These are phyloP conservation scores for Drosophila cardini DNA, from an alignment of 1,140 invertebrate species.

Conservation along the genomic window DNA sequence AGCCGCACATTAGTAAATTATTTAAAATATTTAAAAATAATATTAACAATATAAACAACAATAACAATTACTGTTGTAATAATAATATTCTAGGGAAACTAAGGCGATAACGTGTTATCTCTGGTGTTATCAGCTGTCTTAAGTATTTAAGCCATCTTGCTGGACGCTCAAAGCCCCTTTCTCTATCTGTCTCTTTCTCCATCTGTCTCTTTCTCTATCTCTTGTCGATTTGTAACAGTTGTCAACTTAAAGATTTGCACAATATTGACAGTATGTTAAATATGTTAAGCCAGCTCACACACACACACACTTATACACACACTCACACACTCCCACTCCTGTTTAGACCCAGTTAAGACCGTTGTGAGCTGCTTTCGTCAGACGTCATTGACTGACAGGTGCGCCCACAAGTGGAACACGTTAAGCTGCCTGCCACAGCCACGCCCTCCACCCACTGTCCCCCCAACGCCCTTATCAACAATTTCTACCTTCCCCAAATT, in stretches of 20 bases:
- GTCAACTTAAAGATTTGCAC: slow-evolving; percentile 66
- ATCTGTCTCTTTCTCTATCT: too few species aligned
- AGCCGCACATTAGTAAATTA: slow-evolving; percentile 59
- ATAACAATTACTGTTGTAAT: not conserved
- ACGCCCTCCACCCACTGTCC: not conserved
- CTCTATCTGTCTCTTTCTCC: not conserved
- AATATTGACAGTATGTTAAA: slow-evolving; percentile 70
- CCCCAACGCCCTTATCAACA: not conserved
- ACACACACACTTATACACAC: not conserved
- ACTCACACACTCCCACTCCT: not conserved
- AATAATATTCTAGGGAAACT: not conserved
- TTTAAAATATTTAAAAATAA: slow-evolving; percentile 20
- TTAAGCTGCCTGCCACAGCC: slow-evolving; percentile 23
- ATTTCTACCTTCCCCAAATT: not conserved
- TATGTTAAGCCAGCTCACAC: slow-evolving; percentile 61
- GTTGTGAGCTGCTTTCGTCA: slow-evolving; percentile 47
- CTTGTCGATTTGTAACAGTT: slow-evolving; percentile 74
- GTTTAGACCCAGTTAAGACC: slow-evolving; percentile 7
- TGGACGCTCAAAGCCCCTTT: slow-evolving; percentile 25
- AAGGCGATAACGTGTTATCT: not conserved
- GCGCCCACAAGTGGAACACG: slow-evolving; percentile 39
- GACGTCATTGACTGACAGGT: slow-evolving; percentile 55
- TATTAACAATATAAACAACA: slow-evolving; percentile 5
- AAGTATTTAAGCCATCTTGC: slow-evolving; percentile 59
- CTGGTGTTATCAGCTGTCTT: not conserved